Evolutionary conservation across 2,113 vertebrate genomes (phyloP).

Genomic region (Siphamia tubifer): DNA sequence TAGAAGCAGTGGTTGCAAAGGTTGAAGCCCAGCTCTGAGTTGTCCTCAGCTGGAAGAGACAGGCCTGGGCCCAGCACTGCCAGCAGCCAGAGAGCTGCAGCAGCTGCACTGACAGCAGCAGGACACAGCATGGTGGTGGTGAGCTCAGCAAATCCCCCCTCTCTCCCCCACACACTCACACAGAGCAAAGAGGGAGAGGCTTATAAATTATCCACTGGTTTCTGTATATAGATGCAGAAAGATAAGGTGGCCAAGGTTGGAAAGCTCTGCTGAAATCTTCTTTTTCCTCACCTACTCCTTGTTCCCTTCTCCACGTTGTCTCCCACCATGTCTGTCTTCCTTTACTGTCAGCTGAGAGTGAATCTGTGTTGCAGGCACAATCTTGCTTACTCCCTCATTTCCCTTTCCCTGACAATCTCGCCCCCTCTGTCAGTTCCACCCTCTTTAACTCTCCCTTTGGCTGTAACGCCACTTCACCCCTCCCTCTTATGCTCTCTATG

Average conservation of each 20-base stretch:
- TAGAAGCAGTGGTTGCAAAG: constrained; percentile 74
- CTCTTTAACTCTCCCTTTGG: constrained; percentile 57
- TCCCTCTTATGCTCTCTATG: constrained; percentile 51
- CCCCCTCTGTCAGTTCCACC: constrained; percentile 63
- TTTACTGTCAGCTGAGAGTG: constrained; percentile 22
- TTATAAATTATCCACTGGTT: constrained; percentile 69
- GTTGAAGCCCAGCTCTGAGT: constrained; percentile 39
- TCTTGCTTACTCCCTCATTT: constrained; percentile 72
- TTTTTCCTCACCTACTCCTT: constrained; percentile 39
- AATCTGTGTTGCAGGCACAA: constrained; percentile 57
- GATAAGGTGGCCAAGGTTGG: constrained; percentile 41
- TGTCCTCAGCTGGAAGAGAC: constrained; percentile 57
- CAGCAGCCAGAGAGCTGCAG: constrained; percentile 65
- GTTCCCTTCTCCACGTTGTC: constrained; percentile 24
- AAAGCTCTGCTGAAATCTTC: constrained; percentile 36
- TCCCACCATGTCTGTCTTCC: constrained; percentile 52
- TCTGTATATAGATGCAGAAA: constrained; percentile 59
- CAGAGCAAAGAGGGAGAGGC: constrained; percentile 54
- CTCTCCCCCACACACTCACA: constrained; percentile 15
- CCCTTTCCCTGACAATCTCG: constrained; percentile 60
- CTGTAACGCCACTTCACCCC: constrained; percentile 51
- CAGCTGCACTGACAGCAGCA: constrained; percentile 68
- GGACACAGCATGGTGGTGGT: constrained; percentile 59
- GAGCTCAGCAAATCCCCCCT: constrained; percentile 61
- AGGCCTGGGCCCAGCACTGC: constrained; percentile 61